Conservation (phyloP, 2,888 invertebrate genomes). For the Andrena dorsata region DNA sequence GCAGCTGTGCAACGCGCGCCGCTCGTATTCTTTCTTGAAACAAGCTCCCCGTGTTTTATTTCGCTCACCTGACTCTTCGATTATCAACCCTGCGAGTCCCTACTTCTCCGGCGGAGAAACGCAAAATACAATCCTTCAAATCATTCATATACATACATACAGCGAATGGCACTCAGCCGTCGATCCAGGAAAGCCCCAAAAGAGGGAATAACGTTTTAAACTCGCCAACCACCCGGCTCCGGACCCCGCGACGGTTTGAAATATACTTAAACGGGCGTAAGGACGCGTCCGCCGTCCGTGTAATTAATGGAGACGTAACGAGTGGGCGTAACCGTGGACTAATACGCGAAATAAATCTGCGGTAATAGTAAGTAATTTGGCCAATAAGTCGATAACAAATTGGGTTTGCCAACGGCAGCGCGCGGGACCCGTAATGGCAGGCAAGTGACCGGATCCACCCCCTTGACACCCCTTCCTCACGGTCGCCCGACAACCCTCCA, state of each 20-base stretch:
- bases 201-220: slow-evolving; percentile 7
- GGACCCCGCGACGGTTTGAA: slow-evolving; percentile 31
- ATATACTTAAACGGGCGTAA: slow-evolving; percentile 44
- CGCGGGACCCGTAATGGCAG: slow-evolving; percentile 81
- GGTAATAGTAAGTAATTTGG: slow-evolving; percentile 85
- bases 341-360: slow-evolving; percentile 85
- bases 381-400: slow-evolving; percentile 85
- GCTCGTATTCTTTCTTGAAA: slow-evolving; percentile 39
- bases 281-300: slow-evolving; percentile 56
- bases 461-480: slow-evolving; percentile 64
- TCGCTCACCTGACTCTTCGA: neutral
- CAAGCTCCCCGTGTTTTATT: slow-evolving; percentile 34
- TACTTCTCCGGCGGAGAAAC: too few species aligned
- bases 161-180: neutral
- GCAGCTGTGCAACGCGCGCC: slow-evolving; percentile 39
- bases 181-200: neutral
- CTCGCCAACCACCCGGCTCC: neutral
- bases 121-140: too few species aligned
- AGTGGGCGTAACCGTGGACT: slow-evolving; percentile 79
- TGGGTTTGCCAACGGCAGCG: slow-evolving; percentile 83
- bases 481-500: slow-evolving; percentile 54
- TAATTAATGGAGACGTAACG: slow-evolving; percentile 84
- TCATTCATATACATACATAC: too few species aligned
- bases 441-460: slow-evolving; percentile 83
- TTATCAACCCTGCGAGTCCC: too few species aligned